These are phyloP conservation scores for Acleris laterana DNA, from an alignment of 2,888 invertebrate genomes.

Conservation along the genomic window DNA sequence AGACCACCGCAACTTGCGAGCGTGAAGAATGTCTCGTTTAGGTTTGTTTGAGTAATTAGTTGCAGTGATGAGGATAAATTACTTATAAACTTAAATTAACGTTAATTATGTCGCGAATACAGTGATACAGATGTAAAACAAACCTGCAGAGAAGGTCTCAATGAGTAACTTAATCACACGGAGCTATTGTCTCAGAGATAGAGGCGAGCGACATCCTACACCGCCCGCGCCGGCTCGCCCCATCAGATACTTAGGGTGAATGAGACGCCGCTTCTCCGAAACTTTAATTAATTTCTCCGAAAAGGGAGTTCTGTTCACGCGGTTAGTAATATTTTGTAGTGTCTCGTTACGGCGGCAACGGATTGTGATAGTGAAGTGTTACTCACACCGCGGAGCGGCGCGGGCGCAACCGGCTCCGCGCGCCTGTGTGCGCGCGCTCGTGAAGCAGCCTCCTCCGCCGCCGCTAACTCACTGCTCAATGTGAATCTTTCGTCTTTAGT, in stretches of 20 bases:
- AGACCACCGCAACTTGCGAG: conserved; percentile 18
- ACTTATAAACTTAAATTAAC: neutral
- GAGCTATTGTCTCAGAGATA: conserved; percentile 32
- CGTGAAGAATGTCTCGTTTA: conserved; percentile 23
- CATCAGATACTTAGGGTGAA: conserved; percentile 65
- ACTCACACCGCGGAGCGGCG: conserved; percentile 51
- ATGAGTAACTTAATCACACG: conserved; percentile 34
- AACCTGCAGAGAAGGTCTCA: conserved; percentile 18
- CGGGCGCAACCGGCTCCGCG: conserved; percentile 60
- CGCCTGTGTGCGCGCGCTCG: conserved; percentile 52
- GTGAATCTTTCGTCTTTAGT: conserved; percentile 45
- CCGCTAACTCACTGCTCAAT: conserved; percentile 42
- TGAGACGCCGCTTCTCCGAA: conserved; percentile 69
- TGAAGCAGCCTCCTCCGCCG: conserved; percentile 44
- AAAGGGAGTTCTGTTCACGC: conserved; percentile 59
- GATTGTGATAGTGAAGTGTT: conserved; percentile 57
- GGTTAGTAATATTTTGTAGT: conserved; percentile 63
- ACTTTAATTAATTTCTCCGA: conserved; percentile 76
- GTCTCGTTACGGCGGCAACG: conserved; percentile 60
- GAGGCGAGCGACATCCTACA: conserved; percentile 21
- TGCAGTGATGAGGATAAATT: neutral
- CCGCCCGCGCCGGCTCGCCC: conserved; percentile 43
- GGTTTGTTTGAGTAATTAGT: conserved; percentile 25
- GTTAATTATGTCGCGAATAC: neutral
- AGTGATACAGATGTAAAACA: conserved; percentile 26